phyloP scores from a whole-genome alignment of 2,797 vertebrate species.

The Rousettus madagascariensis region DNA sequence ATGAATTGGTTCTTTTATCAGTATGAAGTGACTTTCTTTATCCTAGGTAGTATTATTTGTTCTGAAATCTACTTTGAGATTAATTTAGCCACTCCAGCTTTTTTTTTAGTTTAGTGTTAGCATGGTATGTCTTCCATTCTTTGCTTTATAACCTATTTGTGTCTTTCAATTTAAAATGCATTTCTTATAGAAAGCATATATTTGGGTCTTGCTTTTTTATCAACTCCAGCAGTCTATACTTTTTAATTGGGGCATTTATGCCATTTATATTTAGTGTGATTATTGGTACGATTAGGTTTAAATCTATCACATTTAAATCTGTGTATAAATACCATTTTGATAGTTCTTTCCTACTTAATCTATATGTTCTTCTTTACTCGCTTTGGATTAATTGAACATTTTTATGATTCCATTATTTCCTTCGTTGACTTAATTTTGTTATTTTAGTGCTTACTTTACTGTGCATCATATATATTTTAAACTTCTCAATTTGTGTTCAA shows the following conservation, averaged over 20 bases:
- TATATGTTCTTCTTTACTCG: neutral
- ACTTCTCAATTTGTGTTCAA: neutral
- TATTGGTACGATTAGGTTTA: neutral
- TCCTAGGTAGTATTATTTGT: neutral
- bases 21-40: neutral
- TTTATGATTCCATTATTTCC: neutral
- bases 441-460: neutral
- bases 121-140: neutral
- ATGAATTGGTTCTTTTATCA: neutral
- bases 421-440: neutral
- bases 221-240: neutral
- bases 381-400: neutral
- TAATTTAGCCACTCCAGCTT: neutral
- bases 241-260: neutral
- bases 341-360: neutral
- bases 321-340: neutral
- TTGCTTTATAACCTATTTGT: neutral
- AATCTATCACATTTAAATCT: neutral
- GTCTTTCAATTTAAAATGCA: slow-evolving; percentile 22
- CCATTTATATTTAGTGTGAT: neutral
- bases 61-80: neutral
- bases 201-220: neutral
- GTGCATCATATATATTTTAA: neutral
- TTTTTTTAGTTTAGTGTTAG: slow-evolving; percentile 1
- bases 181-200: neutral